Percentiles rank a stretch among this genome's conserved stretches.
These are phyloP conservation scores for Philotrypesis tridentata DNA, from an alignment of 1,140 invertebrate genomes.

Conservation along the genomic window DNA sequence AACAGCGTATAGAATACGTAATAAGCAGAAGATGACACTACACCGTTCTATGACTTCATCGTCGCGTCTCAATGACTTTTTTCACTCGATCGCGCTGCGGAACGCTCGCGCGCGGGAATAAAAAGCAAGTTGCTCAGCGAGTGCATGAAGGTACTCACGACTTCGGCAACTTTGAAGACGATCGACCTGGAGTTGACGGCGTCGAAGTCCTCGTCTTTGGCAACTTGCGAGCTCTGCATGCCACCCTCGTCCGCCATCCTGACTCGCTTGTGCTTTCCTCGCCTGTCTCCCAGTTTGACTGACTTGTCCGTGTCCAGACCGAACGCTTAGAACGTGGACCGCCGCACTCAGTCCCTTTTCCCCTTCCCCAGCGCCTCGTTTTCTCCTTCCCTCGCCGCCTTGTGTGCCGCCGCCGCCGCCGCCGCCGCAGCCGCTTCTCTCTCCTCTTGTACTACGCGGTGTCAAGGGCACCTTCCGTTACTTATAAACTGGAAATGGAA, in stretches of 20 bases:
- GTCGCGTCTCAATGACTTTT: too few relatives aligned
- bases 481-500: slow-evolving; percentile 33
- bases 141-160: slow-evolving; percentile 72
- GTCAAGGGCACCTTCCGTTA: slow-evolving; percentile 44
- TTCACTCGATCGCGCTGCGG: too few relatives aligned
- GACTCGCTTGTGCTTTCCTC: slow-evolving; percentile 68
- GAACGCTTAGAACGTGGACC: background rate
- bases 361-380: background rate
- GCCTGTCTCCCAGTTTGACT: slow-evolving; percentile 71
- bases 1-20: too few relatives aligned
- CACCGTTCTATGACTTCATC: too few relatives aligned
- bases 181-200: slow-evolving; percentile 60
- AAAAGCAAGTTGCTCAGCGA: too few relatives aligned
- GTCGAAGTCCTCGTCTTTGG: slow-evolving; percentile 61
- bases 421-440: slow-evolving; percentile 24
- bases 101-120: too few relatives aligned
- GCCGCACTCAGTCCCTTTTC: background rate
- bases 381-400: too few relatives aligned
- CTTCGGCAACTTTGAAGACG: slow-evolving; percentile 69
- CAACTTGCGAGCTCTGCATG: slow-evolving; percentile 60
- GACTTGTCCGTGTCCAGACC: slow-evolving; percentile 45
- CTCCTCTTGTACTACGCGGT: background rate
- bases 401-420: too few relatives aligned
- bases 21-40: too few relatives aligned
- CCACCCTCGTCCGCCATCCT: slow-evolving; percentile 71